These are phyloP conservation scores for Apocheima hispidaria DNA, from an alignment of 2,888 invertebrate species.

Conservation along the genomic window DNA sequence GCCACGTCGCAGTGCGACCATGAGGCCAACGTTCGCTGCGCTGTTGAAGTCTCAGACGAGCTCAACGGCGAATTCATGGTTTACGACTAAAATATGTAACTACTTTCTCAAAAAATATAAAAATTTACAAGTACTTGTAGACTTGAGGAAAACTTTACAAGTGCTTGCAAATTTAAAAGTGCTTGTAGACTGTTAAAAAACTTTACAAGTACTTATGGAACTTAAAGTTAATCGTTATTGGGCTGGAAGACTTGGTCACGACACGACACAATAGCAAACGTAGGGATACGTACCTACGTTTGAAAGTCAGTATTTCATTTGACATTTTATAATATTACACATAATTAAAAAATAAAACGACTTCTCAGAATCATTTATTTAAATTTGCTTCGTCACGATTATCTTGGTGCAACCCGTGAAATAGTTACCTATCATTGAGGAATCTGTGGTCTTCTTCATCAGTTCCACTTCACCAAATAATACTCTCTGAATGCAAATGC, in stretches of 20 bases:
- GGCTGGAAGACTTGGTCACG: constrained; percentile 9
- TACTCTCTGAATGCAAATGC: too few relatives aligned
- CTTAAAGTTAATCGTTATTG: constrained; percentile 3
- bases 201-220: neutral
- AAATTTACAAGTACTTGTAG: constrained; percentile 6
- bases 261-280: too few relatives aligned
- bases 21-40: constrained; percentile 73
- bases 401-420: too few relatives aligned
- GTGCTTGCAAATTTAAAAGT: constrained; percentile 1
- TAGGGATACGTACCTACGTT: too few relatives aligned
- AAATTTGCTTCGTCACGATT: too few relatives aligned
- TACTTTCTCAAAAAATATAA: neutral
- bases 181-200: neutral
- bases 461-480: too few relatives aligned
- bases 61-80: constrained; percentile 71
- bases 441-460: too few relatives aligned
- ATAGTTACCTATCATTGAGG: too few relatives aligned
- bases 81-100: constrained; percentile 53
- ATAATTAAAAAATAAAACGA: too few relatives aligned
- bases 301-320: too few relatives aligned
- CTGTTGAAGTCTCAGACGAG: constrained; percentile 59
- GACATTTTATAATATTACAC: too few relatives aligned
- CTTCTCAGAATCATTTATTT: too few relatives aligned
- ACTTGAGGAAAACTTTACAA: constrained; percentile 3
- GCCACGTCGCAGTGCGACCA: constrained; percentile 73